These are phyloP conservation scores for Patagioenas fasciata DNA, from an alignment of 2,113 vertebrate genomes.

Conservation along the genomic window DNA sequence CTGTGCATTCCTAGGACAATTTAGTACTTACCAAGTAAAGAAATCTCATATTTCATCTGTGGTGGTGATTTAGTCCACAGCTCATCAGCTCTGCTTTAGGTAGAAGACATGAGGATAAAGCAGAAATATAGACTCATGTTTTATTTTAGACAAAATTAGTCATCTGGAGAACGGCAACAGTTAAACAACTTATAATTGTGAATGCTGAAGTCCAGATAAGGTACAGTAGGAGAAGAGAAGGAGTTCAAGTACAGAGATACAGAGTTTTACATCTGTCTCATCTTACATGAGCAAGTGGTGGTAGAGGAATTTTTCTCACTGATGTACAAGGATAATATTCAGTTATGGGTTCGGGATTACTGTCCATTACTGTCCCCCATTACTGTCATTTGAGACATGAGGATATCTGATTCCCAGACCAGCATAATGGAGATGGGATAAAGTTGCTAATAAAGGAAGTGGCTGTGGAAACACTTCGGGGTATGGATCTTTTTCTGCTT, in stretches of 20 bases:
- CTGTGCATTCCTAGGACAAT: neutral
- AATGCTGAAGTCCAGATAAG: neutral
- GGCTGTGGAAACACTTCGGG: neutral
- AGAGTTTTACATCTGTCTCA: neutral
- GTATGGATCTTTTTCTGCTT: neutral
- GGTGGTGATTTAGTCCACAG: neutral
- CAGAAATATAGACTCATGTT: neutral
- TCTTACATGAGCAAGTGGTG: neutral
- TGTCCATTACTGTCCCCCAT: neutral
- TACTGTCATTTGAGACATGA: neutral
- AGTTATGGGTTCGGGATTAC: neutral
- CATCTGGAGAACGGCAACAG: neutral
- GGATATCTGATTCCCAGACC: neutral
- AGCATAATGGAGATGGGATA: neutral
- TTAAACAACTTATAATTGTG: neutral
- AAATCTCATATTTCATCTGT: neutral
- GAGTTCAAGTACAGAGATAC: neutral
- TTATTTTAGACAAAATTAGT: neutral
- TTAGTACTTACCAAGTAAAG: neutral
- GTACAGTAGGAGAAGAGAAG: neutral
- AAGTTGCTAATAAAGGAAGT: neutral
- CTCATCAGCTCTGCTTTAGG: neutral
- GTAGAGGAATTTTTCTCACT: neutral
- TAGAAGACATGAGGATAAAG: neutral
- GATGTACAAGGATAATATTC: neutral